Evolutionary conservation across 2,797 vertebrate genomes (phyloP).

Genomic region (Emydoidea blandingii): DNA sequence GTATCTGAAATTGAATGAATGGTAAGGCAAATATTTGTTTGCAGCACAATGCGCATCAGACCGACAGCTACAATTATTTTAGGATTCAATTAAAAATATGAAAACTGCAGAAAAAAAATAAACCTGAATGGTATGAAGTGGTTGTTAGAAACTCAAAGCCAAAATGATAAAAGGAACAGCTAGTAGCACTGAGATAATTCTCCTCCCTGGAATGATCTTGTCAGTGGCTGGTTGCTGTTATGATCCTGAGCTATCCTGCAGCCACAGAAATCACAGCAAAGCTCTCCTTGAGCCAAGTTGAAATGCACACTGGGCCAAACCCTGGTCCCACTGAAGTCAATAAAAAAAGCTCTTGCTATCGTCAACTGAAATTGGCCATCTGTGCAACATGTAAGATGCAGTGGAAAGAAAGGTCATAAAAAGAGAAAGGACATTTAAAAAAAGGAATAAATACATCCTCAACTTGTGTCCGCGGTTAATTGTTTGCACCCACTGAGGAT

Average conservation of each 20-base stretch:
- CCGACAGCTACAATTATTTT: neutral
- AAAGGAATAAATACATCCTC: neutral
- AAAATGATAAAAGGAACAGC: neutral
- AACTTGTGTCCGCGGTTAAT: neutral
- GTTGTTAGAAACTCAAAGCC: neutral
- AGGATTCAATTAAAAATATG: constrained; percentile 6
- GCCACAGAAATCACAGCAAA: neutral
- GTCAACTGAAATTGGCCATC: neutral
- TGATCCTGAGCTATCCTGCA: neutral
- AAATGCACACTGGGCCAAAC: neutral
- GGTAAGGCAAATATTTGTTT: neutral
- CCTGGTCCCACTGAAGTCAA: neutral
- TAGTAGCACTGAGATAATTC: neutral
- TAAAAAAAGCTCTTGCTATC: neutral
- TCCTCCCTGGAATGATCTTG: neutral
- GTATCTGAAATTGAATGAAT: neutral
- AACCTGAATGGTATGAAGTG: neutral
- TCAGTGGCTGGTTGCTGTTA: neutral
- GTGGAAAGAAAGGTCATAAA: neutral
- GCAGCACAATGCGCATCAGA: neutral
- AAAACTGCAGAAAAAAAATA: neutral
- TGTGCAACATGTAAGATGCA: neutral
- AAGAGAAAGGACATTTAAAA: neutral
- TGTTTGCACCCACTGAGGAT: neutral
- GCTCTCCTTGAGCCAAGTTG: neutral